Percentiles rank a stretch among this genome's conserved stretches.
Conservation (phyloP, 92 coral and sea anemone species). For the Zoanthus sociatus region DNA sequence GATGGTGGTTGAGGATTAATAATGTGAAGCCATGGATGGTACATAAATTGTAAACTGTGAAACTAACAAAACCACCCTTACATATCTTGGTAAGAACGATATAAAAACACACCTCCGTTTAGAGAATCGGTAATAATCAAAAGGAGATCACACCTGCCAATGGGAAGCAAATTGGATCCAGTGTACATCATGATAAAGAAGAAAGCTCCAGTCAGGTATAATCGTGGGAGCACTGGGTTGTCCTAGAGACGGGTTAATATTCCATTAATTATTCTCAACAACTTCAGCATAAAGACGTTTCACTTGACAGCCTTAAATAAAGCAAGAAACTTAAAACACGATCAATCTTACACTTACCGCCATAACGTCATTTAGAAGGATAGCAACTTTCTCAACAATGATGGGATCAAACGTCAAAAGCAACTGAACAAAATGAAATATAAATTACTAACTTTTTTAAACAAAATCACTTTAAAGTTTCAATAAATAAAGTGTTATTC, state of each 20-base stretch:
- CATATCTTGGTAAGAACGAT: no score
- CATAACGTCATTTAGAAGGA: slow-evolving; percentile 89
- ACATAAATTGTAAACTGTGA: no score
- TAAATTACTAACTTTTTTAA: neutral
- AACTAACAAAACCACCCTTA: no score
- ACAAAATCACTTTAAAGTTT: neutral
- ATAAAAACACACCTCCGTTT: no score
- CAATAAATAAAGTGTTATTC: neutral
- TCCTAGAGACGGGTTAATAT: slow-evolving; percentile 60
- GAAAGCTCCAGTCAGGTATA: slow-evolving; percentile 96
- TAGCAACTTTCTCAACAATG: slow-evolving; percentile 95
- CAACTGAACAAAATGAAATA: slow-evolving; percentile 62
- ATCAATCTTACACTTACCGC: slow-evolving; percentile 63
- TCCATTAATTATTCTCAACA: neutral
- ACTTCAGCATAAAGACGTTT: neutral
- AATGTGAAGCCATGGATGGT: no score
- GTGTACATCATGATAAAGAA: slow-evolving; percentile 99
- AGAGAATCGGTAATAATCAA: no score
- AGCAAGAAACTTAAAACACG: no score
- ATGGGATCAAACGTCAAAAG: slow-evolving; percentile 95
- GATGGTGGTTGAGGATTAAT: no score
- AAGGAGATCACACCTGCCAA: slow-evolving; percentile 81
- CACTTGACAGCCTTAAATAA: no score
- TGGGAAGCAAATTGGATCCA: slow-evolving; percentile 95
- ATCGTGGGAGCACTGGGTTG: slow-evolving; percentile 91